Conservation (phyloP, 1,140 invertebrate species). For the Trichomalopsis sarcophagae region DNA sequence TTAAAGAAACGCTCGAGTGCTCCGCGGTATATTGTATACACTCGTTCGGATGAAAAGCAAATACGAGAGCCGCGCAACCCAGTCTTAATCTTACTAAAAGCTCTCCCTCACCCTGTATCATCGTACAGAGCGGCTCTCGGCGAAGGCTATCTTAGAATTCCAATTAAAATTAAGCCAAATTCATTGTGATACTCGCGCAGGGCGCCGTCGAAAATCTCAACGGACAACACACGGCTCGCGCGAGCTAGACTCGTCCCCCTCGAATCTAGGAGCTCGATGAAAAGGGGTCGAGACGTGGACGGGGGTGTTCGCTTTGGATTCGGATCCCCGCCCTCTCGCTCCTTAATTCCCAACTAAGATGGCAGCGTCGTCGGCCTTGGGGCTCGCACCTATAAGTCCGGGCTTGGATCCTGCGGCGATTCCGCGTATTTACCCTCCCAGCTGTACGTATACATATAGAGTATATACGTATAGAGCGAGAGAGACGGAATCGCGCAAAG, state of each 20-base stretch:
- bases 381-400: conserved; percentile 25
- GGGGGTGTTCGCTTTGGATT: conserved; percentile 35
- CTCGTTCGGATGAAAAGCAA: background rate
- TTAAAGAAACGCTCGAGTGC: background rate
- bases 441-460: background rate
- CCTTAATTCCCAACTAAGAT: conserved; percentile 72
- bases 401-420: conserved; percentile 15
- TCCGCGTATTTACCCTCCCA: background rate
- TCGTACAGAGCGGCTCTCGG: too few relatives aligned
- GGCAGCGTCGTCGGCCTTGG: conserved; percentile 42
- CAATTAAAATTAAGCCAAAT: conserved; percentile 50
- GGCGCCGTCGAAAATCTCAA: conserved; percentile 47
- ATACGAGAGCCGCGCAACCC: too few relatives aligned
- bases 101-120: background rate
- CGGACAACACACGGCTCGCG: conserved; percentile 38
- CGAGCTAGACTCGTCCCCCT: background rate
- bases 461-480: too few relatives aligned
- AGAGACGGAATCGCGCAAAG: conserved; percentile 30
- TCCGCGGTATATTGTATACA: background rate
- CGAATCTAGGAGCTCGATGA: conserved; percentile 20
- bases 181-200: conserved; percentile 36
- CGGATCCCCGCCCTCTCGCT: conserved; percentile 62
- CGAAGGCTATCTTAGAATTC: conserved; percentile 32
- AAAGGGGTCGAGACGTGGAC: conserved; percentile 35
- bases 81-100: background rate